Base-by-base conservation (phyloP, 2,113 vertebrate species). In the Ptyas mucosa region DNA sequence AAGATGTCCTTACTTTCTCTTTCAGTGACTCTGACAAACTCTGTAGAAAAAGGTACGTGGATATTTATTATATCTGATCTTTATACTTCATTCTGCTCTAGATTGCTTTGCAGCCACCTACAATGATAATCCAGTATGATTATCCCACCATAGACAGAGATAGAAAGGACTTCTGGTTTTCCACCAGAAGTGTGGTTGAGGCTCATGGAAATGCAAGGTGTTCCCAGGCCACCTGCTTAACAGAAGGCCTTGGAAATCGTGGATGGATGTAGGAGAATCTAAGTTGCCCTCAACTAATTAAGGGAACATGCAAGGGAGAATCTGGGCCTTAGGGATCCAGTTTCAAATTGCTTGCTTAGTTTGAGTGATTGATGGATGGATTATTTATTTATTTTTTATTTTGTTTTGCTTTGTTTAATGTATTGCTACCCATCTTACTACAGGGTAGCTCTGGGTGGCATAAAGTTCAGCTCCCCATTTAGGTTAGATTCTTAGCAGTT, bases 1-100 rank as follows among this genome's bases (percentile, higher is more conserved):
- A 92, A 90, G 81, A 87, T 1, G 0, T 94, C 8, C 4, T 8
- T 51, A 51, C 93, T 29, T 94, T 93, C 39, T 94, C 97, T 96
- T 94, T 92, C 98, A 99, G 99, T 99, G 94, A 99, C 99, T 52
- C 93, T 99, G 94, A 98, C 95, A 94, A 98, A 98, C 95, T 95
- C 98, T 49, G 92, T 98, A 92, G 99, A 99, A 97, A 99, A 98
- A 97, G 99, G 99, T 99, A 97, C 81, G 98, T 94, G 7, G 24
- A 2, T 94, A 0, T 94, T 95, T 94, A 43, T 88, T 61, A 0
- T 54, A n/a, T 95, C 95, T 52, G 1, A 5, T 8, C 0, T 49
- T 89, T 20, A 1, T 1, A 3, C 49, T 49, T 52, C 2, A 1
- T 87, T 87, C 26, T 26, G 23, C 24, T 69, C 29, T 21, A 39